Evolutionary conservation across 2,888 invertebrate genomes (phyloP), one percentile per base, ranked within the genome.

Genomic region (Chaetogeoica ovagalla): DNA sequence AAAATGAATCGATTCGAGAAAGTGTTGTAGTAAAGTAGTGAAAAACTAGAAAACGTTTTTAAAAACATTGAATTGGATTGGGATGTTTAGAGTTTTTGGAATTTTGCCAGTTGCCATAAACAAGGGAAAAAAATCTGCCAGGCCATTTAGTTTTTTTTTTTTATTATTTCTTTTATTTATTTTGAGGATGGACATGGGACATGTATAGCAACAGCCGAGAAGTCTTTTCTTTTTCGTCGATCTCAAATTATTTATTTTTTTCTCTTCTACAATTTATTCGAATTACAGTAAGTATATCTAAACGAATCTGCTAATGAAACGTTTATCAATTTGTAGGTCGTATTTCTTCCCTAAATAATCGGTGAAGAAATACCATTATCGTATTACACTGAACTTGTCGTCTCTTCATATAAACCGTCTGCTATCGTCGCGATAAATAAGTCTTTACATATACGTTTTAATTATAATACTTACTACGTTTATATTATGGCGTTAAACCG

Each of bases 31-130:
- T 30, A 4, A 30, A 30, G 30, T 30, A 30, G 30, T 30, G 6
- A 57, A 55, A 55, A 55, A 70, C 30, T 62, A n/a, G 52, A 71
- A 79, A 79, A 79, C 43, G 79, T 70, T 71, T 79, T 79, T 63
- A 79, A 76, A 79, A 79, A 79, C 70, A 79, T 79, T 23, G 63
- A 71, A 65, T 79, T 79, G 79, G 71, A 71, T 79, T 30, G 63
- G 63, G n/a, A 79, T 21, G 71, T 71, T 79, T 30, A 57, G 79
- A 79, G 70, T 79, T 70, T 62, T 71, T 79, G 79, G 70, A 55
- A 63, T 70, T 63, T 57, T 63, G 79, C 79, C 70, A 79, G 37
- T 70, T 37, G 23, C 62, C 55, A 17, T 55, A 77, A 52, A 77
- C 77, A 77, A 62, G 55, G 55, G 62, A 17, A 71, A 79, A 65